These are phyloP conservation scores for Lutjanus erythropterus DNA, from an alignment of 2,113 vertebrate genomes.

Conservation along the genomic window DNA sequence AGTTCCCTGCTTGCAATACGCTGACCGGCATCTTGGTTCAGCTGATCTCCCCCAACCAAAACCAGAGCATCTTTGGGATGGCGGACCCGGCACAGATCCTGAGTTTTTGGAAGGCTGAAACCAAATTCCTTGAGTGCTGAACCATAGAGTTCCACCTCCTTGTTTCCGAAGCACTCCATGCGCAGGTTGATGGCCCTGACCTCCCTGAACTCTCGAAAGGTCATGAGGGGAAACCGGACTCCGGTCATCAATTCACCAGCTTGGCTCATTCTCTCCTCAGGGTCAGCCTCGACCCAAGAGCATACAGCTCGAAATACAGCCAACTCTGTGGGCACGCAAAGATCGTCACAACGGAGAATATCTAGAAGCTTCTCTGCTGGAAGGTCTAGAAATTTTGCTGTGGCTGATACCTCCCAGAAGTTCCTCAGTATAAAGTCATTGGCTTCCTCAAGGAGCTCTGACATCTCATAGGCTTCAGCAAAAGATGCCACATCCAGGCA, in stretches of 20 bases:
- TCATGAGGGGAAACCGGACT: slow-evolving; percentile 93
- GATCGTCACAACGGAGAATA: slow-evolving; percentile 84
- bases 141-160: slow-evolving; percentile 77
- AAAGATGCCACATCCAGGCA: slow-evolving; percentile 88
- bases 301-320: slow-evolving; percentile 88
- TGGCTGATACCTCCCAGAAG: slow-evolving; percentile 86
- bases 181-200: slow-evolving; percentile 85
- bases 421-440: slow-evolving; percentile 88
- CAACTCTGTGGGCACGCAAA: slow-evolving; percentile 88
- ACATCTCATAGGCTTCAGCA: slow-evolving; percentile 85
- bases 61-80: slow-evolving; percentile 86
- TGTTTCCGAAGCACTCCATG: slow-evolving; percentile 75
- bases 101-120: slow-evolving; percentile 64
- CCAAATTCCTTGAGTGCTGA: slow-evolving; percentile 79
- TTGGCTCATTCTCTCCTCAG: slow-evolving; percentile 74
- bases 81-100: slow-evolving; percentile 82
- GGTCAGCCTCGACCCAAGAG: slow-evolving; percentile 87
- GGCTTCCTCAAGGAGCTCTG: slow-evolving; percentile 82
- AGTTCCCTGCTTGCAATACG: slow-evolving; percentile 85
- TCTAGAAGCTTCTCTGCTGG: slow-evolving; percentile 82
- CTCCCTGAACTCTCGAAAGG: slow-evolving; percentile 89
- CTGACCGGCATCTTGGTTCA: slow-evolving; percentile 83
- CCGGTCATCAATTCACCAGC: slow-evolving; percentile 85
- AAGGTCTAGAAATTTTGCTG: slow-evolving; percentile 87
- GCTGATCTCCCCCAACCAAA: slow-evolving; percentile 89